Evolutionary conservation across 2,888 invertebrate genomes (phyloP), one percentile per base, ranked within the genome.

Genomic region (Drosophila borealis): DNA sequence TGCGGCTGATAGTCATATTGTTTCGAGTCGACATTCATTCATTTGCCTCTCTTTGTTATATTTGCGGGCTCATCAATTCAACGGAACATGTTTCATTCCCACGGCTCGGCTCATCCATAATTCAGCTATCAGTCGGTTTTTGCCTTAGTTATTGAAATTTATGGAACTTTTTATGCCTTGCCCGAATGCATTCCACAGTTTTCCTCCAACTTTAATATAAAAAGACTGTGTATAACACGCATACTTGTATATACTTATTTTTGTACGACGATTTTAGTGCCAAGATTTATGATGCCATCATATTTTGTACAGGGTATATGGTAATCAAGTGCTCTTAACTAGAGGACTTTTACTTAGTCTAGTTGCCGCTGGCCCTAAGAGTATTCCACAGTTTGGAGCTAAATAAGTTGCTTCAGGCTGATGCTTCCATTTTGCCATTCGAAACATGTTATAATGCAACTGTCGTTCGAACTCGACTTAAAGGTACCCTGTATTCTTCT

Each of bases 61-160:
- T 46, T 55, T 55, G 19, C 29, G 25, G 29, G 55, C 55, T 55
- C 61, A 61, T 55, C 61, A 55, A 61, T 61, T 55, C 55, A 36
- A 4, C 36, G 36, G 25, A 45, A 45, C 36, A 45, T 37, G 36
- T 45, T 55, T 55, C 29, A 61, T 61, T 61, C 33, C 45, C 10
- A 51, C 39, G 39, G 39, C 21, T 39, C 25, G n/a, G 61, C 61
- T 61, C 61, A 61, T 61, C 55, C 45, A 61, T 61, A 61, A 55
- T 61, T 61, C 61, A 61, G 55, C 37, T 19, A 61, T 55, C 61
- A 55, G 45, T 61, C 55, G n/a, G 11, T 33, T 45, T 36, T 45
- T 36, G 54, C 45, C 55, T 45, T 55, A 55, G 55, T 36, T 61
- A 55, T 61, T 55, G 55, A 61, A 55, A 61, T 55, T 46, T 55